These are phyloP conservation scores for Xenopus laevis DNA, from an alignment of 2,113 vertebrate genomes.

Conservation along the genomic window DNA sequence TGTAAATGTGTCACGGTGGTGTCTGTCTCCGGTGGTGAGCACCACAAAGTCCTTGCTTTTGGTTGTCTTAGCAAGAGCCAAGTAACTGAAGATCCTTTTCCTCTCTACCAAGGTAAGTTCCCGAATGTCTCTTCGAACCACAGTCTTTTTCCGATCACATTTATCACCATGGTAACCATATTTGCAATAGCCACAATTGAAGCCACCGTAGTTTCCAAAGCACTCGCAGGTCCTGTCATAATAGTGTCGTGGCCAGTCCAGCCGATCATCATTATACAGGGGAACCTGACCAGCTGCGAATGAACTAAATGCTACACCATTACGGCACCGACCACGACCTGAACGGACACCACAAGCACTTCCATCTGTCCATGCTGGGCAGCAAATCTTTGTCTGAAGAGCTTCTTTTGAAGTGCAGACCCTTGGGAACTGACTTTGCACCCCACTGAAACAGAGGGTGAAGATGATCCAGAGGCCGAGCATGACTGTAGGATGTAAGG, in stretches of 20 bases:
- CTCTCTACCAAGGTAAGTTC: slow-evolving; percentile 36
- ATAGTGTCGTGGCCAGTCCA: slow-evolving; percentile 21
- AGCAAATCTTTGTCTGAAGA: background rate
- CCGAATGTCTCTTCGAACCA: slow-evolving; percentile 15
- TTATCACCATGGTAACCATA: slow-evolving; percentile 24
- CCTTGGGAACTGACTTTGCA: slow-evolving; percentile 25
- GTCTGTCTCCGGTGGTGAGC: slow-evolving; percentile 35
- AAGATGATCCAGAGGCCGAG: slow-evolving; percentile 4
- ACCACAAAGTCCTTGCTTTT: slow-evolving; percentile 41
- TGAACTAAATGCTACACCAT: background rate
- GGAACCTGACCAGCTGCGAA: background rate
- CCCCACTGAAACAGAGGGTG: background rate
- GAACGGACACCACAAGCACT: slow-evolving; percentile 11
- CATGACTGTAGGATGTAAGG: background rate
- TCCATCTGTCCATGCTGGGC: slow-evolving; percentile 17
- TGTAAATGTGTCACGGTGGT: background rate
- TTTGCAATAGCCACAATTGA: slow-evolving; percentile 43
- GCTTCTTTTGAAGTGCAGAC: background rate
- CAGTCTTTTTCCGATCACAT: slow-evolving; percentile 5
- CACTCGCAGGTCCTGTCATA: slow-evolving; percentile 9
- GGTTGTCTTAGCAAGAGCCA: slow-evolving; percentile 43
- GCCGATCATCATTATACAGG: slow-evolving; percentile 10
- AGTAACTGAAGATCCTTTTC: slow-evolving; percentile 27
- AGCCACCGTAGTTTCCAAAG: slow-evolving; percentile 17
- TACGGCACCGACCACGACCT: background rate